phyloP scores from a whole-genome alignment of 2,113 vertebrate species.

The Dipodomys merriami region DNA sequence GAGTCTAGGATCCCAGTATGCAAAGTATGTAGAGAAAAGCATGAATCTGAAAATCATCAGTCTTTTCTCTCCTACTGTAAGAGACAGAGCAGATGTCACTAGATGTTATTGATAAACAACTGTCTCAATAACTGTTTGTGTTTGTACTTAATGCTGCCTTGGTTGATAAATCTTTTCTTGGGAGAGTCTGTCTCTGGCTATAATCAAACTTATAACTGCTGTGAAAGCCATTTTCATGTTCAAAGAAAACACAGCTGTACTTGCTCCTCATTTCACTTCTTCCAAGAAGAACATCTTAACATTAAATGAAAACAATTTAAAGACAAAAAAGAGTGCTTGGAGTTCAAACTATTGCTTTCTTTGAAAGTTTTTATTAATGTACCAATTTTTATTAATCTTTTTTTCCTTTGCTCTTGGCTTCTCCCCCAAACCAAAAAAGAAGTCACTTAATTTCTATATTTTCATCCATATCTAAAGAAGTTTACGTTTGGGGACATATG shows the following conservation, averaged over 20 bases:
- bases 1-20: not conserved
- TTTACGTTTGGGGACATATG: not conserved
- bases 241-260: slow-evolving; percentile 77
- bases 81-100: slow-evolving; percentile 60
- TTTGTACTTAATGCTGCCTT: slow-evolving; percentile 66
- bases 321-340: slow-evolving; percentile 65
- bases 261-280: slow-evolving; percentile 74
- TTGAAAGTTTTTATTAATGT: not conserved
- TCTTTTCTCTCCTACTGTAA: not conserved
- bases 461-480: not conserved
- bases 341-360: slow-evolving; percentile 64
- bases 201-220: slow-evolving; percentile 79
- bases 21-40: not conserved
- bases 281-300: slow-evolving; percentile 77
- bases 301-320: slow-evolving; percentile 77
- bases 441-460: slow-evolving; percentile 31
- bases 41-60: not conserved
- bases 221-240: slow-evolving; percentile 77
- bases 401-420: not conserved
- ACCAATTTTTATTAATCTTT: slow-evolving; percentile 5
- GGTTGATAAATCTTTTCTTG: slow-evolving; percentile 74
- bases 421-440: not conserved
- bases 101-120: slow-evolving; percentile 66
- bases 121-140: slow-evolving; percentile 73
- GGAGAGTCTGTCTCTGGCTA: slow-evolving; percentile 77